phyloP scores from a whole-genome alignment of 1,140 invertebrate genomes.

The Anoplophora glabripennis region DNA sequence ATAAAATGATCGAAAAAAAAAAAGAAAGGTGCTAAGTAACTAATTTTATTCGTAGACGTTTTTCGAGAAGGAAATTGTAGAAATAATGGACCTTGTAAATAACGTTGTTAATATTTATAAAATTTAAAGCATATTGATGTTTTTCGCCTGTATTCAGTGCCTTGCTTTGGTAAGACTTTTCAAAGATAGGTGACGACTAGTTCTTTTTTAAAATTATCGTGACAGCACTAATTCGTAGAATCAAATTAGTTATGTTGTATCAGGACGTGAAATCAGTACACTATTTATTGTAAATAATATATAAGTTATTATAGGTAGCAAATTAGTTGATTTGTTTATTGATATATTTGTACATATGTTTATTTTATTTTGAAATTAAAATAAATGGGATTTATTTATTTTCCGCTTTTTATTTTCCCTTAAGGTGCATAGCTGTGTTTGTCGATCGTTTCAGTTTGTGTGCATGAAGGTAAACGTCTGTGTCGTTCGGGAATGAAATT shows the following conservation, averaged over 20 bases:
- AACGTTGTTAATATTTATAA: too few relatives aligned
- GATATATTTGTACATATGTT: conserved; percentile 44
- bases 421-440: too few relatives aligned
- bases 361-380: conserved; percentile 46
- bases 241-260: conserved; percentile 1
- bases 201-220: not conserved
- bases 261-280: not conserved
- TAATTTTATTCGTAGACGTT: too few relatives aligned
- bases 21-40: conserved; percentile 3
- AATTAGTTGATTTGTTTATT: conserved; percentile 30
- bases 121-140: not conserved
- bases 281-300: conserved; percentile 15
- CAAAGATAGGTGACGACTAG: too few relatives aligned
- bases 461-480: too few relatives aligned
- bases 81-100: too few relatives aligned
- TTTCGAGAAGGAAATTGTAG: too few relatives aligned
- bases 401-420: conserved; percentile 37
- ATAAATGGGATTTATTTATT: conserved; percentile 48
- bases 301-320: conserved; percentile 24
- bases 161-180: not conserved
- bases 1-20: conserved; percentile 1
- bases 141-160: conserved; percentile 3
- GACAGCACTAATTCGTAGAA: not conserved
- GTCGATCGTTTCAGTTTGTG: too few relatives aligned
- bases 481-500: too few relatives aligned